Evolutionary conservation across 1,140 invertebrate genomes (phyloP), one percentile per base, ranked within the genome.

Genomic region (Drosophila albomicans): DNA sequence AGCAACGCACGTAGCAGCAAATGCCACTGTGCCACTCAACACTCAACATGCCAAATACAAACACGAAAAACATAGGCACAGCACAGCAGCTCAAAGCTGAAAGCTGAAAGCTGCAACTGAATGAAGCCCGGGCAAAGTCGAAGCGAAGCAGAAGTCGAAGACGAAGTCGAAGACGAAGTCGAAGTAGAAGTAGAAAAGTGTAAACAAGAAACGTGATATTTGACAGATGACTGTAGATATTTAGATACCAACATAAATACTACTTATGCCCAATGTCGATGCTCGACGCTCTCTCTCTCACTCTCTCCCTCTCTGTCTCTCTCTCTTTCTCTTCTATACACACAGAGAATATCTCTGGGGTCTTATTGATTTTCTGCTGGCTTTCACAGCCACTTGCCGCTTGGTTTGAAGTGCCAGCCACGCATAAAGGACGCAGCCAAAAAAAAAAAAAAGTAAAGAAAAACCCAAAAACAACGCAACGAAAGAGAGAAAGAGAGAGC

Each of bases 121-220:
- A 25, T 57, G 15, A 61, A 35, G 30, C 13, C 61, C 16, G 61
- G 32, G 61, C 61, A 52, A 41, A 52, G 57, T 30, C 77, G 67
- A 49, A 62, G 59, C 35, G 32, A 62, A 62, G 59, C 35, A 62
- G 59, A 51, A 62, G 57, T 30, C 73, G 71, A 62, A 62, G 59
- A 15, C 48, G 59, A 49, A 62, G 59, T 25, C 48, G 59, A 51
- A 62, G 57, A 8, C 66, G 71, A 62, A 62, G 57, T 30, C 77
- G 71, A 62, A 62, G 59, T 62, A 35, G 59, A 62, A 49, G 59
- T 62, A 62, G 59, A 51, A 62, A 73, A 77, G 82, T 86, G 82
- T 86, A 86, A 86, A 86, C 82, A 86, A 81, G 82, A 87, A 86
- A 86, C 82, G 79, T 86, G 82, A 86, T 86, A 86, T 86, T 86